Percentiles rank a stretch among this genome's conserved stretches.
Conservation (phyloP, 2,888 invertebrate species). For the Entomobrya multifasciata region DNA sequence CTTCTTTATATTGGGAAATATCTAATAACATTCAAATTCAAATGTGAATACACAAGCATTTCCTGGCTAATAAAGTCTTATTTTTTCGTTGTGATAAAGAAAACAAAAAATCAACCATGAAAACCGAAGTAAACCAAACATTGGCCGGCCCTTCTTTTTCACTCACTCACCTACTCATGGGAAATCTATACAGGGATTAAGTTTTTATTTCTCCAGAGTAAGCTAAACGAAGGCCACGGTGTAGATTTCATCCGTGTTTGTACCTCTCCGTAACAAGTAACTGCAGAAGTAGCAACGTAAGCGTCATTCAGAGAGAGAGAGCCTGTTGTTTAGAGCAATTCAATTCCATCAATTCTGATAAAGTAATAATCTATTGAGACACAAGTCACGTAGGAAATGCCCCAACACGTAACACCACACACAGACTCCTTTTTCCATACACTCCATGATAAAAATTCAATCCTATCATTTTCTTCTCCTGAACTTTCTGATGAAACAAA, state of each 20-base stretch:
- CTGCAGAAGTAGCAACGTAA: too few relatives aligned
- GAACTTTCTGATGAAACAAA: not conserved
- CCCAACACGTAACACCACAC: not conserved
- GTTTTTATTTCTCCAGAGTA: slow-evolving; percentile 36
- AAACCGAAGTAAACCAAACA: not conserved
- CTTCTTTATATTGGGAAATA: too few relatives aligned
- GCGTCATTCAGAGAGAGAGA: too few relatives aligned
- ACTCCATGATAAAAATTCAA: too few relatives aligned
- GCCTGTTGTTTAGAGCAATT: slow-evolving; percentile 19
- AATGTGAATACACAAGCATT: not conserved
- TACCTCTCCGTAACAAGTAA: not conserved
- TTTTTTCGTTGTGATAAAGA: slow-evolving; percentile 11
- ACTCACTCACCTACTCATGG: slow-evolving; percentile 42
- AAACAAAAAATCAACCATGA: not conserved
- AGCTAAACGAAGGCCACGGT: slow-evolving; percentile 22
- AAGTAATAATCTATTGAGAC: slow-evolving; percentile 27
- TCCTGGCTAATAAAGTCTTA: not conserved
- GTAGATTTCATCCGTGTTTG: not conserved
- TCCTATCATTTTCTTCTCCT: not conserved
- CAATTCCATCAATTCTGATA: slow-evolving; percentile 39
- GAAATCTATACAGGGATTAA: slow-evolving; percentile 55
- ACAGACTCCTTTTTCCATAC: not conserved
- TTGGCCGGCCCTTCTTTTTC: not conserved
- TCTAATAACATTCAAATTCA: too few relatives aligned
- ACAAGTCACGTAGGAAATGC: slow-evolving; percentile 40